phyloP scores from a whole-genome alignment of 2,888 invertebrate species.

The Bugulina stolonifera region DNA sequence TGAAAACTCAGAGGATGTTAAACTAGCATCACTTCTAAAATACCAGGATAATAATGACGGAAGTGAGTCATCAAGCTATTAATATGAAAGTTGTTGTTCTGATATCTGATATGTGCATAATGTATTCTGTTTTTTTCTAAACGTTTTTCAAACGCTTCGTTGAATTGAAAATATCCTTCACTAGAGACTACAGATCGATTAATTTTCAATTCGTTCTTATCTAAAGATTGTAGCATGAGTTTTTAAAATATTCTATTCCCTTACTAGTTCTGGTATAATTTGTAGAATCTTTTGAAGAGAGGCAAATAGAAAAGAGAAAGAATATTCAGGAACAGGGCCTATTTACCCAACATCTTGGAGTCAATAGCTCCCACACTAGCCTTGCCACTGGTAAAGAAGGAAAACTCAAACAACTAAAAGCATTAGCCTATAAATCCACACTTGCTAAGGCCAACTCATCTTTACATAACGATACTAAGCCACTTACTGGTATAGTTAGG shows the following conservation, averaged over 20 bases:
- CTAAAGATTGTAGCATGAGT: too few relatives aligned
- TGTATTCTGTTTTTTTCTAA: too few relatives aligned
- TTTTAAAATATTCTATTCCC: too few relatives aligned
- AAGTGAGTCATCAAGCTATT: too few relatives aligned
- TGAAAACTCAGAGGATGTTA: constrained; percentile 73
- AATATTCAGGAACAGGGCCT: constrained; percentile 39
- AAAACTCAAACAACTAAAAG: constrained; percentile 13
- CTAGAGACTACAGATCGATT: too few relatives aligned
- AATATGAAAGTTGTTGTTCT: too few relatives aligned
- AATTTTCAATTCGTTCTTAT: too few relatives aligned
- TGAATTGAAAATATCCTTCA: too few relatives aligned
- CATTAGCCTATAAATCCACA: constrained; percentile 19
- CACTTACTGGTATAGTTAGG: background rate
- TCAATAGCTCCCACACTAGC: background rate
- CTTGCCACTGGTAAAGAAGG: background rate
- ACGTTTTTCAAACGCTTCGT: too few relatives aligned
- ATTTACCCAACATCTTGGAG: constrained; percentile 31
- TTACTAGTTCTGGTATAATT: too few relatives aligned
- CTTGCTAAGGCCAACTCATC: constrained; percentile 10
- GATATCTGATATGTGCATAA: too few relatives aligned
- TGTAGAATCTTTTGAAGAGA: constrained; percentile 42
- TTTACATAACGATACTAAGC: background rate
- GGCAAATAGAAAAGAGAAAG: constrained; percentile 40
- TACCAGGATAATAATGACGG: constrained; percentile 35
- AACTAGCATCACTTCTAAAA: constrained; percentile 65